These are phyloP conservation scores for Strix uralensis DNA, from an alignment of 2,113 vertebrate genomes.

Conservation along the genomic window DNA sequence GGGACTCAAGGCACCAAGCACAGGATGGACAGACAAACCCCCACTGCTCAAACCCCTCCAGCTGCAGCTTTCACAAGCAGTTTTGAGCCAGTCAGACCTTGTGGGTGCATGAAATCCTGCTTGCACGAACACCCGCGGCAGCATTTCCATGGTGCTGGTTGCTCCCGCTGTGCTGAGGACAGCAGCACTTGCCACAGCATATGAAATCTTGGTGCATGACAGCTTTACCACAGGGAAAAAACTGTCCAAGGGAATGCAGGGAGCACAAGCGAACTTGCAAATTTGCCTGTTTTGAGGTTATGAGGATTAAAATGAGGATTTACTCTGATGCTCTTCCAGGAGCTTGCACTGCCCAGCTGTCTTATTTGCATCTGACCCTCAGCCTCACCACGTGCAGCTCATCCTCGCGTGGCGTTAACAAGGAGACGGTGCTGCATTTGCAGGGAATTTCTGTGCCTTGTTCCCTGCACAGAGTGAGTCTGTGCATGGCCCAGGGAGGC, in stretches of 20 bases:
- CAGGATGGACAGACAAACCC: no score
- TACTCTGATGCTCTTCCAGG: not conserved
- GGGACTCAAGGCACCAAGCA: not conserved
- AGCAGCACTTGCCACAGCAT: accelerated
- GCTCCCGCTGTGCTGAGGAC: not conserved
- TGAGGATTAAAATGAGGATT: not conserved
- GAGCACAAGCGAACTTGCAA: not conserved
- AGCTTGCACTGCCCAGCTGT: not conserved
- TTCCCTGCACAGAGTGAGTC: not conserved
- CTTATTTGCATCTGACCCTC: not conserved
- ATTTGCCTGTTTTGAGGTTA: not conserved
- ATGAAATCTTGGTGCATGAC: not conserved
- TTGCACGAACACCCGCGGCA: accelerated
- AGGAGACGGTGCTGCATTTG: accelerated
- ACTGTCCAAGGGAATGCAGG: not conserved
- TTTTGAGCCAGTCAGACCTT: not conserved
- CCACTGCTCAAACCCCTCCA: accelerated
- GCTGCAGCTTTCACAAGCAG: not conserved
- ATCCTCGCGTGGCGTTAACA: accelerated
- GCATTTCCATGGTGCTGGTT: accelerated
- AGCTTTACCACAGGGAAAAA: not conserved
- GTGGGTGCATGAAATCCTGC: not conserved
- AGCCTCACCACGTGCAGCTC: not conserved
- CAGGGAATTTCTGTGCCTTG: not conserved
- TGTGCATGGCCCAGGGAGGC: accelerated